Evolutionary conservation across 2,797 vertebrate genomes (phyloP).

Genomic region (Pristis pectinata): DNA sequence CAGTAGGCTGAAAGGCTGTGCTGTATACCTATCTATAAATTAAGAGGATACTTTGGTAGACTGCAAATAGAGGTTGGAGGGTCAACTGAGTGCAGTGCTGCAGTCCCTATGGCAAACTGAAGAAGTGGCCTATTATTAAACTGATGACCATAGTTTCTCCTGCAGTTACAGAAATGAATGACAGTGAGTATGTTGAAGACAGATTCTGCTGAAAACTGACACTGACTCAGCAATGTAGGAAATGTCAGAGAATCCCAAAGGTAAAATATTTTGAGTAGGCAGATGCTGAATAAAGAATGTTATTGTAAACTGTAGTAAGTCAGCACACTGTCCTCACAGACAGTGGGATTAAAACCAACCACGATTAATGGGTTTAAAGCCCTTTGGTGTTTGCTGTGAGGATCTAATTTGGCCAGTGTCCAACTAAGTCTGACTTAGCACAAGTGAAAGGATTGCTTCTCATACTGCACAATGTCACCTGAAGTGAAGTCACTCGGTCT

Average conservation of each 20-base stretch:
- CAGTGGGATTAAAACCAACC: background rate
- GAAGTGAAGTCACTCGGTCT: background rate
- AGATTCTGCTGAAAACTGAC: background rate
- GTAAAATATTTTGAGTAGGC: background rate
- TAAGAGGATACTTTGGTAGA: background rate
- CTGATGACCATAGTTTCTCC: background rate
- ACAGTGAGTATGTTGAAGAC: background rate
- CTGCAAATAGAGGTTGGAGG: background rate
- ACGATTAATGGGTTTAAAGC: background rate
- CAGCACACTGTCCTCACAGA: background rate
- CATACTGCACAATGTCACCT: background rate
- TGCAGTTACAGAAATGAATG: background rate
- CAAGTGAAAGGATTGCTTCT: background rate
- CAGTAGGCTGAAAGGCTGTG: too few relatives aligned
- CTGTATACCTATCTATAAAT: too few relatives aligned
- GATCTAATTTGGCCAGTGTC: background rate
- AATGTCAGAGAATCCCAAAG: background rate
- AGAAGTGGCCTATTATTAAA: background rate
- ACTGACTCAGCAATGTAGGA: background rate
- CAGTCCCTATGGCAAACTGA: background rate
- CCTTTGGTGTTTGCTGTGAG: background rate
- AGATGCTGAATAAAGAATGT: background rate
- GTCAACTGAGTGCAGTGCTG: background rate
- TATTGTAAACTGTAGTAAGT: background rate
- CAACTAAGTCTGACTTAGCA: background rate